phyloP scores from a whole-genome alignment of 2,113 vertebrate genomes.

The Gnathochromis pfefferi region DNA sequence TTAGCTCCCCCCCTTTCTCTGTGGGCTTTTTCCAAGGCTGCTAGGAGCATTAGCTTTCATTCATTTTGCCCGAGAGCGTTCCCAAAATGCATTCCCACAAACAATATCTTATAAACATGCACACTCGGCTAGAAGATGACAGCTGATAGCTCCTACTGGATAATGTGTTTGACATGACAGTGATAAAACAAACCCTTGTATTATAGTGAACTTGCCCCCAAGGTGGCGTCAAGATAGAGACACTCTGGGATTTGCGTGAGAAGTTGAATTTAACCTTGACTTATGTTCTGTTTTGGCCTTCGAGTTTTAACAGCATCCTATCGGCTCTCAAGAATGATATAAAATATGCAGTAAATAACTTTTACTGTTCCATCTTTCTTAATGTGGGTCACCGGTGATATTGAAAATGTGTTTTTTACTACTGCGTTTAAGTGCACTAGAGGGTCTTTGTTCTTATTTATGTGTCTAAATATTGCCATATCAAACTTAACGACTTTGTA shows the following conservation, averaged over 20 bases:
- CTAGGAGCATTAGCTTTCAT: constrained; percentile 43
- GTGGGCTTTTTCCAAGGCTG: constrained; percentile 60
- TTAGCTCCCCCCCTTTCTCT: constrained; percentile 58
- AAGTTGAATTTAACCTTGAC: not conserved
- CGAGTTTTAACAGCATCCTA: not conserved
- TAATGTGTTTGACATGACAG: constrained; percentile 36
- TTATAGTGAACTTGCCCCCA: not conserved
- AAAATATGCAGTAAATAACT: not conserved
- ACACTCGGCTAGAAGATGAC: constrained; percentile 10
- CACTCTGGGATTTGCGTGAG: not conserved
- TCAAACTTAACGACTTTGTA: constrained; percentile 51
- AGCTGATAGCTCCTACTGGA: constrained; percentile 21
- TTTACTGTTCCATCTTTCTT: constrained; percentile 24
- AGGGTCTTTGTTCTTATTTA: constrained; percentile 56
- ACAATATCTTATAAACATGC: constrained; percentile 12
- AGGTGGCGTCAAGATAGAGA: not conserved
- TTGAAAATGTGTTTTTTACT: constrained; percentile 40
- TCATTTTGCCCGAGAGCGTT: constrained; percentile 24
- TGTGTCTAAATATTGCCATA: constrained; percentile 46
- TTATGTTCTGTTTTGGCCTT: not conserved
- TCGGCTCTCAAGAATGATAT: not conserved
- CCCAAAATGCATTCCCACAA: constrained; percentile 42
- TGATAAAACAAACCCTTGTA: constrained; percentile 4
- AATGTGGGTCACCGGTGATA: constrained; percentile 23
- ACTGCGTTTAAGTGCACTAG: constrained; percentile 20